Evolutionary conservation across 1,140 invertebrate genomes (phyloP).

Genomic region (Vollenhovia emeryi): DNA sequence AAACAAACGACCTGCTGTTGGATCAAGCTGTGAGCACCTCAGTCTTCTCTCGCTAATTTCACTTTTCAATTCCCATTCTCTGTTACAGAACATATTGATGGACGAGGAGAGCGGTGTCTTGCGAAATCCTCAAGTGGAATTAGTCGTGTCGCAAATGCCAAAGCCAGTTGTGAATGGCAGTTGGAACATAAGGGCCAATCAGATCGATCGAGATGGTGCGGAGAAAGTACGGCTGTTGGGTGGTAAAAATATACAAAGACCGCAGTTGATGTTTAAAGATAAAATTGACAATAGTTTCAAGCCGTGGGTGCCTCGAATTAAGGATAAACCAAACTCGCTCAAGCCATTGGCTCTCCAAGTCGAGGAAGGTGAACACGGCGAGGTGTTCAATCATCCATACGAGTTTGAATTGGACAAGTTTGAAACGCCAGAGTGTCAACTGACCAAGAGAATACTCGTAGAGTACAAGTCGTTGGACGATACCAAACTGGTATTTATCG

Average conservation of each 20-base stretch:
- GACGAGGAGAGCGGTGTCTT: conserved; percentile 90
- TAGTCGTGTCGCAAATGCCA: conserved; percentile 76
- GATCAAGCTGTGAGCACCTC: conserved; percentile 89
- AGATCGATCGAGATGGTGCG: conserved; percentile 6
- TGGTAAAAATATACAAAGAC: conserved; percentile 91
- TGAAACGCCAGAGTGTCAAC: conserved; percentile 84
- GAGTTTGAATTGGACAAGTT: conserved; percentile 93
- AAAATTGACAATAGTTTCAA: conserved; percentile 93
- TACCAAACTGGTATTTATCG: conserved; percentile 90
- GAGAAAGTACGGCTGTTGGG: conserved; percentile 88
- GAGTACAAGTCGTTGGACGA: conserved; percentile 87
- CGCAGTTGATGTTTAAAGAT: conserved; percentile 94
- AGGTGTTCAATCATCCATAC: conserved; percentile 92
- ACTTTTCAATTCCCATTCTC: conserved; percentile 21
- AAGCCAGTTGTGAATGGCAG: conserved; percentile 81
- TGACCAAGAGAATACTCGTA: conserved; percentile 82
- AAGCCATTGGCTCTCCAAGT: conserved; percentile 92
- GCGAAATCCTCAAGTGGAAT: conserved; percentile 84
- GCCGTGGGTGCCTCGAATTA: conserved; percentile 93
- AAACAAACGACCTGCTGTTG: conserved; percentile 93
- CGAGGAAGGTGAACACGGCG: conserved; percentile 88
- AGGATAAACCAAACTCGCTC: conserved; percentile 95
- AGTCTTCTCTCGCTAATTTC: neutral
- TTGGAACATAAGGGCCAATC: conserved; percentile 85
- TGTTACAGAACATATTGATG: conserved; percentile 86